These are phyloP conservation scores for Climacteris rufus DNA, from an alignment of 2,113 vertebrate species.

Conservation along the genomic window DNA sequence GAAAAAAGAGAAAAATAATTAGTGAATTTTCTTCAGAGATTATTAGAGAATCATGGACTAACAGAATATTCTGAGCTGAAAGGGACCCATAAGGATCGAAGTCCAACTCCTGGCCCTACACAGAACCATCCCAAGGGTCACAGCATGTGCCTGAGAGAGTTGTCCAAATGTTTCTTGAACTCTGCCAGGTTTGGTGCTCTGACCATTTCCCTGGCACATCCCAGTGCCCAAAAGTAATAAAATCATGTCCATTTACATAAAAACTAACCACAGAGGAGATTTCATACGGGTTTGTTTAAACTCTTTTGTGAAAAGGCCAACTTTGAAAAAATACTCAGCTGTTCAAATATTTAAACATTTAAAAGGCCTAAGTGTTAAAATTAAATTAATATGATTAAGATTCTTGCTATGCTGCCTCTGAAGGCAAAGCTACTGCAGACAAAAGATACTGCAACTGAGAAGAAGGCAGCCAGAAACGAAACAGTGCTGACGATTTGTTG, in stretches of 20 bases:
- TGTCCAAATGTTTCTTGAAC: neutral
- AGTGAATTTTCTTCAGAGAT: neutral
- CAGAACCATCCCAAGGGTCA: neutral
- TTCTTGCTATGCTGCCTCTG: too few relatives aligned
- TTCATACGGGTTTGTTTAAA: neutral
- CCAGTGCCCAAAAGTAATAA: neutral
- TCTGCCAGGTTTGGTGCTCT: neutral
- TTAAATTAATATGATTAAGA: neutral
- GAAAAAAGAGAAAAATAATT: neutral
- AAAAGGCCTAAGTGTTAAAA: neutral
- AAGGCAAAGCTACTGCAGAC: neutral
- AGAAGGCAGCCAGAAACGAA: too few relatives aligned
- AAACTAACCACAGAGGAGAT: neutral
- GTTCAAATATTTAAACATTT: neutral
- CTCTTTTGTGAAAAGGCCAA: neutral
- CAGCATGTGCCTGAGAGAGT: neutral
- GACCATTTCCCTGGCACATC: neutral
- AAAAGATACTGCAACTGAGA: fast-evolving
- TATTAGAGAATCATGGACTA: neutral
- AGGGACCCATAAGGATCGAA: neutral
- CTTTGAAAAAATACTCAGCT: neutral
- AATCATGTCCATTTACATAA: neutral
- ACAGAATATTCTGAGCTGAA: neutral
- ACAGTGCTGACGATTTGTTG: fast-evolving
- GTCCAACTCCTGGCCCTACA: neutral